Base-by-base conservation (phyloP, 1,140 invertebrate species). In the Lasioglossum baleicum region DNA sequence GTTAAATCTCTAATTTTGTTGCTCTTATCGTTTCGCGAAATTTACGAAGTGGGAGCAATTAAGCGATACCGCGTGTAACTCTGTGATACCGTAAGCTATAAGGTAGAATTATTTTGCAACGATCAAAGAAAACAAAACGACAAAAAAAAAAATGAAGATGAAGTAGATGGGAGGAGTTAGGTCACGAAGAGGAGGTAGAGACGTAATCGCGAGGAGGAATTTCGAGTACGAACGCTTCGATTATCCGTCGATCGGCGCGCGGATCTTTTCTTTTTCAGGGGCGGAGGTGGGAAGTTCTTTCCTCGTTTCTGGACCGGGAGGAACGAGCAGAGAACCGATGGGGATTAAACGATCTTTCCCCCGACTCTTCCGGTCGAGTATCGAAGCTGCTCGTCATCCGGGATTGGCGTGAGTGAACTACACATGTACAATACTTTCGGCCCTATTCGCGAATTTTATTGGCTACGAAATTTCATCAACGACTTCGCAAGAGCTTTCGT, bases 31-130 rank as follows among this genome's bases (percentile, higher is more conserved):
- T 74, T 86, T 84, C n/a, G 7, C 71, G 72, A 65, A 82, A 84
- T 79, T 85, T 81, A 81, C 83, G 77, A 88, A 84, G 81, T 84
- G 87, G 84, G 88, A 88, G 86, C 88, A 88, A 89, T 80, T 80
- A 83, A 86, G 85, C 70, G 87, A 90, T 92, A 91, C 89, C 89
- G 90, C 88, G 89, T 90, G 89, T 92, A 91, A 91, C 87, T 92
- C 92, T 92, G 91, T 93, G 92, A 93, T 93, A 93, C 85, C 86
- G 88, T 92, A 92, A 87, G 90, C 86, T 90, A 89, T 92, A 92
- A 92, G 91, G 83, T 92, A 91, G 87, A 92, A 89, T 88, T 92
- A 92, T 91, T 91, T 91, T 89, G 85, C 90, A 88, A 88, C 83
- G 83, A 88, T 87, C 77, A 66, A 79, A 72, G 58, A 69, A 67